phyloP scores from a whole-genome alignment of 2,797 vertebrate genomes.

The Perodicticus potto region DNA sequence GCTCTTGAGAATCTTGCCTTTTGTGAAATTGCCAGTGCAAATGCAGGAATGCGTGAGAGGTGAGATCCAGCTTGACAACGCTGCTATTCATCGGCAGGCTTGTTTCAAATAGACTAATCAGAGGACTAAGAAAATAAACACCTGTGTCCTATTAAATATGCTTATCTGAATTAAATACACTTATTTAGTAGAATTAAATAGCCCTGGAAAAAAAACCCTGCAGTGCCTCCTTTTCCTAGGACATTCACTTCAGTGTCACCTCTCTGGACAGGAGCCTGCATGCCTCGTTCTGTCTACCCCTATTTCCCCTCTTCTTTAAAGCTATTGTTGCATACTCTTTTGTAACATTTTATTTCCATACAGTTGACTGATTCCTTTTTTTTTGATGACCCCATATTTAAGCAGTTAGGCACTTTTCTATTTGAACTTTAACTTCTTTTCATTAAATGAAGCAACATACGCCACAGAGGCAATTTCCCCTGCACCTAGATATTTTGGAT shows the following conservation, averaged over 20 bases:
- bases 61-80: background rate
- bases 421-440: background rate
- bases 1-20: background rate
- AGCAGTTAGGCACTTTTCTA: background rate
- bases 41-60: background rate
- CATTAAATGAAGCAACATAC: background rate
- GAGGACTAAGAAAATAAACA: background rate
- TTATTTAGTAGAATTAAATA: background rate
- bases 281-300: background rate
- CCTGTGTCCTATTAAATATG: background rate
- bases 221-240: background rate
- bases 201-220: fast-evolving
- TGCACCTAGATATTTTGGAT: background rate
- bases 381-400: background rate
- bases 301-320: background rate
- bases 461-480: background rate
- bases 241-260: background rate
- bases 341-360: background rate
- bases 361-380: background rate
- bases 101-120: background rate
- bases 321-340: too few relatives aligned
- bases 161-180: background rate
- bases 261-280: too few relatives aligned
- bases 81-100: background rate
- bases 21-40: background rate